phyloP scores from a whole-genome alignment of 1,140 invertebrate genomes.

The Pogonomyrmex barbatus region DNA sequence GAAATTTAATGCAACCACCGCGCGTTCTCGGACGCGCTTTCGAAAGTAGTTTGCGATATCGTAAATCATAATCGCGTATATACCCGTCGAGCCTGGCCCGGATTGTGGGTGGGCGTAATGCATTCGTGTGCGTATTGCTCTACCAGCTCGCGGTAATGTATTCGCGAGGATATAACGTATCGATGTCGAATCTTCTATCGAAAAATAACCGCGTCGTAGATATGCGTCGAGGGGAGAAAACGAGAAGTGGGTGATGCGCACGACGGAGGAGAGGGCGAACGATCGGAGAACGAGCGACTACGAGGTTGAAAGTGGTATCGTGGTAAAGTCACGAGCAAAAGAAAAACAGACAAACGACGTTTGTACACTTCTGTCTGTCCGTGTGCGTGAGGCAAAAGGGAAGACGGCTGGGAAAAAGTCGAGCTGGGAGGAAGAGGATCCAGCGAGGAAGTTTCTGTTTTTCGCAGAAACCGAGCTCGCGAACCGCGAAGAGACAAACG shows the following conservation, averaged over 20 bases:
- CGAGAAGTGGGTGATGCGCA: constrained; percentile 61
- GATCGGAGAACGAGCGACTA: constrained; percentile 49
- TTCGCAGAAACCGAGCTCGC: not conserved
- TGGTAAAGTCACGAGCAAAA: constrained; percentile 64
- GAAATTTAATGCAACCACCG: constrained; percentile 73
- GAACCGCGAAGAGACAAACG: constrained; percentile 39
- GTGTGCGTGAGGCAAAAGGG: not conserved
- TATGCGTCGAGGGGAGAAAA: constrained; percentile 41
- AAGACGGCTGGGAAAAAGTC: constrained; percentile 21
- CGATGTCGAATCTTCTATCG: constrained; percentile 69
- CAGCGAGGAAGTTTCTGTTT: constrained; percentile 42
- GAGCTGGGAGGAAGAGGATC: no score
- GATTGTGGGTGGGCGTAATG: constrained; percentile 64
- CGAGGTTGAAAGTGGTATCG: constrained; percentile 63
- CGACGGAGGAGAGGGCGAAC: constrained; percentile 5
- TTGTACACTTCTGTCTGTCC: constrained; percentile 7
- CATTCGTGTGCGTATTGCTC: constrained; percentile 68
- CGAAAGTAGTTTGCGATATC: constrained; percentile 73
- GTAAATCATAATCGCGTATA: constrained; percentile 73
- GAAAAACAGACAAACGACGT: no score
- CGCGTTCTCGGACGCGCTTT: constrained; percentile 57
- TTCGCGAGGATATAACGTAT: constrained; percentile 72
- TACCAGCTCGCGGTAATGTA: constrained; percentile 68
- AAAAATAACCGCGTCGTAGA: constrained; percentile 73
- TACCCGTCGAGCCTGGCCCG: constrained; percentile 41